Evolutionary conservation across 2,888 invertebrate species (phyloP), one percentile per base, ranked within the genome.

Genomic region (Tryphoninae sp.): DNA sequence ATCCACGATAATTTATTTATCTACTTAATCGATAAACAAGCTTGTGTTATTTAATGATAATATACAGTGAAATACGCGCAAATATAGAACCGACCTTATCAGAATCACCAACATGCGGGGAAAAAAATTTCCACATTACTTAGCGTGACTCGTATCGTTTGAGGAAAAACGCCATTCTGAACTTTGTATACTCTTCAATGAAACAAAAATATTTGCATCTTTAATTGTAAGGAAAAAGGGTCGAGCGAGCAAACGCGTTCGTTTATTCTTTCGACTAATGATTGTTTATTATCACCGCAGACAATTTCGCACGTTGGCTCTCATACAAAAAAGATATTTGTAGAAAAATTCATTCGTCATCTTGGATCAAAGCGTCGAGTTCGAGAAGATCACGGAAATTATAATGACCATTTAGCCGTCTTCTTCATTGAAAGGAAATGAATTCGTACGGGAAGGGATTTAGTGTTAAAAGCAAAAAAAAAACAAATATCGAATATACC

Each of bases 181-280:
- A 45, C 49, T 65, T 22, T 49, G 49, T 49, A 22, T 49, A 49
- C 13, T 22, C 45, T 22, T 22, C 2, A 65, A 23, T 65, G 11
- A 65, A 49, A 7, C 6, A 45, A 45, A 13, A 22, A 22, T 23
- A 49, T 65, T 65, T 65, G 19, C 64, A 65, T 65, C 22, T 13
- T 16, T 49, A 22, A 49, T 62, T 62, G 9, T 19, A 45, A 19
- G 7, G 2, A 33, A 62, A 23, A 65, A 22, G 22, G 33, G 33
- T 33, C 6, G 33, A 45, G 11, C 13, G 13, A 45, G 11, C 13
- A 45, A 9, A 45, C 0, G 13, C 45, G 7, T 62, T 26, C 13
- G 13, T 45, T 45, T 45, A 45, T 13, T 13, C 45, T 2, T 45
- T 45, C 45, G 26, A 2, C 26, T 26, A 45, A 45, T 0, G 7